phyloP scores from a whole-genome alignment of 2,888 invertebrate species.

The Onthophagus sagittarius region DNA sequence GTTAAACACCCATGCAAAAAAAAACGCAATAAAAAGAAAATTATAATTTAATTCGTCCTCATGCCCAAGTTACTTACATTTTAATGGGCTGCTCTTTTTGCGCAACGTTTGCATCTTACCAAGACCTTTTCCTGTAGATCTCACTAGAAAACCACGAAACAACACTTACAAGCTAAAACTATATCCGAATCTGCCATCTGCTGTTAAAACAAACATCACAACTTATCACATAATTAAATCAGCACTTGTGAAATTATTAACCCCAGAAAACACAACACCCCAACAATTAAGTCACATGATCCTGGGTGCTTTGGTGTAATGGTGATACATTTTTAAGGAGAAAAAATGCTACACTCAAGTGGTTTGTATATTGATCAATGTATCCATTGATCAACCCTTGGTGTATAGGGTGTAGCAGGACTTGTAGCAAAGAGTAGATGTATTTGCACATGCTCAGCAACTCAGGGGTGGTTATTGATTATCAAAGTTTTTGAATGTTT shows the following conservation, averaged over 20 bases:
- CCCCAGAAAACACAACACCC: not conserved
- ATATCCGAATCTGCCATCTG: conserved; percentile 35
- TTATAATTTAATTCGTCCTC: not conserved
- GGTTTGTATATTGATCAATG: conserved; percentile 40
- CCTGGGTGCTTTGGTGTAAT: not conserved
- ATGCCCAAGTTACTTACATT: conserved; percentile 70
- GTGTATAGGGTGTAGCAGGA: conserved; percentile 37
- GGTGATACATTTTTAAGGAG: not conserved
- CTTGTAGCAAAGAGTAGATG: conserved; percentile 31
- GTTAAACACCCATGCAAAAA: conserved; percentile 9
- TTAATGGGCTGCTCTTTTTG: conserved; percentile 90
- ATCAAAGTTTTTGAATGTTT: conserved; percentile 14
- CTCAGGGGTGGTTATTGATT: conserved; percentile 27
- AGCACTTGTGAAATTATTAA: not conserved
- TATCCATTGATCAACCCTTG: conserved; percentile 42
- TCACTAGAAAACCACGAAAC: conserved; percentile 12
- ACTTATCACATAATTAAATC: conserved; percentile 38
- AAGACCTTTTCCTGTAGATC: not conserved
- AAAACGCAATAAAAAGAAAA: conserved; percentile 5
- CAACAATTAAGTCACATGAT: not conserved
- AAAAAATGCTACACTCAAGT: conserved; percentile 1
- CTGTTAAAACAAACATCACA: conserved; percentile 36
- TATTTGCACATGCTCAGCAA: conserved; percentile 36
- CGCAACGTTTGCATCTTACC: conserved; percentile 80
- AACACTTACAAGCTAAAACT: conserved; percentile 4